phyloP scores from a whole-genome alignment of 2,797 vertebrate genomes.

The Luscinia luscinia region DNA sequence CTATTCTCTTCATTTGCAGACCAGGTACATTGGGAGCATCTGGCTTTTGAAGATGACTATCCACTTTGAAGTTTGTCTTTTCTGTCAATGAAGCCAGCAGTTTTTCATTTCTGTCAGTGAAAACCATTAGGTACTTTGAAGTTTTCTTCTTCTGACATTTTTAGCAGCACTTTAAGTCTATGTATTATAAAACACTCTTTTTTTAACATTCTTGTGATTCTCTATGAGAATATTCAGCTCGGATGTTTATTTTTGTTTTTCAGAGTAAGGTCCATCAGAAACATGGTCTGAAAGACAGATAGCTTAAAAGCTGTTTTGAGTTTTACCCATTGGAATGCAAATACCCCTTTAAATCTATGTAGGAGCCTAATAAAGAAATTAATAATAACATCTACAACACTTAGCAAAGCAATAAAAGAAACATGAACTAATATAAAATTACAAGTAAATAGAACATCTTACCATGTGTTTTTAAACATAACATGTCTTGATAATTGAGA shows the following conservation, averaged over 20 bases:
- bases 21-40: background rate
- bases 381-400: background rate
- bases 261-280: background rate
- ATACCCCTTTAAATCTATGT: background rate
- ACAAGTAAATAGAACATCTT: background rate
- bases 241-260: background rate
- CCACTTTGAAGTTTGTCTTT: conserved; percentile 43
- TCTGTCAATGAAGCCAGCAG: conserved; percentile 1
- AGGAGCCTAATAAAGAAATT: background rate
- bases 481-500: background rate
- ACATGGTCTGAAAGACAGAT: background rate
- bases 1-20: background rate
- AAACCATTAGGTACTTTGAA: conserved; percentile 35
- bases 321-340: background rate
- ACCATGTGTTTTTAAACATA: background rate
- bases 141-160: background rate
- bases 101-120: background rate
- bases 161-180: background rate
- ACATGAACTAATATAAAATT: background rate
- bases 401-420: background rate
- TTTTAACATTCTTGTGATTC: background rate
- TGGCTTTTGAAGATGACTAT: conserved; percentile 37
- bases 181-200: background rate
- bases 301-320: background rate
- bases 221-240: background rate